Evolutionary conservation across 2,888 invertebrate genomes (phyloP).

Genomic region (Euphydryas editha): DNA sequence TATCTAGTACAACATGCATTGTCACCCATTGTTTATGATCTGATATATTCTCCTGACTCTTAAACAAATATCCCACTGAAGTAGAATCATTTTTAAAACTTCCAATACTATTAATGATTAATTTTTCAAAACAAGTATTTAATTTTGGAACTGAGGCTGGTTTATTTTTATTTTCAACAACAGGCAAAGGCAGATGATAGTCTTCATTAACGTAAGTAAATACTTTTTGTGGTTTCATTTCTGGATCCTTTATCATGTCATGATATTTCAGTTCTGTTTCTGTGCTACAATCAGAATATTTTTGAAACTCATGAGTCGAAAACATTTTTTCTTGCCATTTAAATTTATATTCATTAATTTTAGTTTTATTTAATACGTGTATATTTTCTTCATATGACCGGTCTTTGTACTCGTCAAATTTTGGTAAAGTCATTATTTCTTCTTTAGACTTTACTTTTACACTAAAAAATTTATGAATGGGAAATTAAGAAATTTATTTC

Average conservation of each 20-base stretch:
- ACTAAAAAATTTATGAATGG: conserved; percentile 52
- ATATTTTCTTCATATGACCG: conserved; percentile 47
- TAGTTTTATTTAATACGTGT: conserved; percentile 48
- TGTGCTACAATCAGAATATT: conserved; percentile 85
- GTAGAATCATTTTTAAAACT: conserved; percentile 50
- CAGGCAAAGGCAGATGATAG: conserved; percentile 67
- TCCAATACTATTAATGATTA: conserved; percentile 52
- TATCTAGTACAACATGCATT: conserved; percentile 73
- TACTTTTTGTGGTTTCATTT: conserved; percentile 59
- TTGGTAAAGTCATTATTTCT: conserved; percentile 63
- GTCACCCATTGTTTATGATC: conserved; percentile 61
- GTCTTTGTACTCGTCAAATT: conserved; percentile 65
- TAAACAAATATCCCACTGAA: conserved; percentile 62
- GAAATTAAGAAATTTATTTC: conserved; percentile 1
- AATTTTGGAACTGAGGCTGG: conserved; percentile 45
- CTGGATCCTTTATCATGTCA: conserved; percentile 58
- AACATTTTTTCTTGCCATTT: conserved; percentile 90
- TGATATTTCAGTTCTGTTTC: conserved; percentile 79
- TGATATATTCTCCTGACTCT: conserved; percentile 58
- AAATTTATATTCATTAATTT: conserved; percentile 71
- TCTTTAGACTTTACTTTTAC: conserved; percentile 66
- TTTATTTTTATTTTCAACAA: conserved; percentile 47
- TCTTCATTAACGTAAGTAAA: conserved; percentile 86
- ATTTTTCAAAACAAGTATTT: conserved; percentile 52
- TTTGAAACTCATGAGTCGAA: conserved; percentile 83